Evolutionary conservation across 2,113 vertebrate genomes (phyloP).

Genomic region (Poeciliopsis turrubarensis): DNA sequence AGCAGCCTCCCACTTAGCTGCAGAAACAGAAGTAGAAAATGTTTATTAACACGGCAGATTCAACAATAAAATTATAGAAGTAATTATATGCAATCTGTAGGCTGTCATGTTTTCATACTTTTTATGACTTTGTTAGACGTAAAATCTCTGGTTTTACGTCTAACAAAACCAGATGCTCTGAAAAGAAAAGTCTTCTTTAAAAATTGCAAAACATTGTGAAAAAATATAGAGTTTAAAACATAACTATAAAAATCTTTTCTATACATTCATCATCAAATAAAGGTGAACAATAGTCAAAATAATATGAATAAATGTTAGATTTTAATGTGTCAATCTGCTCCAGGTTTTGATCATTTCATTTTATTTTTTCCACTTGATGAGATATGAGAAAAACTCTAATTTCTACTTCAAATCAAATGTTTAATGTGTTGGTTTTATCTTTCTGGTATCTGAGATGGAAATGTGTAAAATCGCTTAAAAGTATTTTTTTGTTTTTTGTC

Average conservation of each 20-base stretch:
- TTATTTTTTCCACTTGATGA: not conserved
- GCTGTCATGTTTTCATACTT: not conserved
- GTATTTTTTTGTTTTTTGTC: no score
- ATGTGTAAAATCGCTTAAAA: no score
- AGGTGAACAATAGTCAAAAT: not conserved
- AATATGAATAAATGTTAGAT: not conserved
- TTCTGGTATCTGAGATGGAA: no score
- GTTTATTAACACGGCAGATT: conserved; percentile 54
- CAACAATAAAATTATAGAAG: conserved; percentile 38
- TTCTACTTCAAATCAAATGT: not conserved
- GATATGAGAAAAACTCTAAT: not conserved
- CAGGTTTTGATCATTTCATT: not conserved
- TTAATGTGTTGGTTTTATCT: no score
- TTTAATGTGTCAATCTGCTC: not conserved
- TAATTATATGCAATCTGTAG: conserved; percentile 20
- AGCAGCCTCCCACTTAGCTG: conserved; percentile 69
- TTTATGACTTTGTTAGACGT: not conserved
- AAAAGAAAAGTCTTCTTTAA: not conserved
- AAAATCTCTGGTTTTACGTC: not conserved
- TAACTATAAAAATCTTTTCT: no score
- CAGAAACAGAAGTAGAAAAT: conserved; percentile 33
- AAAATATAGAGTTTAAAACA: not conserved
- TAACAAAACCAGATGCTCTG: not conserved
- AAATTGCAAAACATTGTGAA: not conserved
- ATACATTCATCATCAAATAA: no score